Evolutionary conservation across 2,888 invertebrate genomes (phyloP), one percentile per base, ranked within the genome.

Genomic region (Agrenia bidenticulata): DNA sequence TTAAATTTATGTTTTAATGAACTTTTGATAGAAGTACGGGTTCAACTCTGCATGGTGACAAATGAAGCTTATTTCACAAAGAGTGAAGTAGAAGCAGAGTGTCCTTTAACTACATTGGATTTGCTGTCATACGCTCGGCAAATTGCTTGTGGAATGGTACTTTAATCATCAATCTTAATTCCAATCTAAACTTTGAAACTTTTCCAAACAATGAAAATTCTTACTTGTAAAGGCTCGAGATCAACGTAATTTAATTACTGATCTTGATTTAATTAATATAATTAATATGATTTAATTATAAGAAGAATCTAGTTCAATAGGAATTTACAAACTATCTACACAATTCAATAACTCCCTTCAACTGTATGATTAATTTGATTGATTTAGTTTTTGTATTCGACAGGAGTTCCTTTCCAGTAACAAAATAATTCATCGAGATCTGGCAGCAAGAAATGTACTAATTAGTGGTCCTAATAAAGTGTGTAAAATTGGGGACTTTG

Each of bases 401-500:
- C 51, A 75, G 75, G 76, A 76, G 59, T 74, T 71, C 51, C 55
- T 76, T 2, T 65, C 72, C 0, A 45, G 41, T 1, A 76, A 76
- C 50, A 73, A 73, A 58, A 71, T 76, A 50, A 68, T 74, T 2
- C 75, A 75, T 39, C 37, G 75, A 21, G 75, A 75, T 59, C 55
- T 75, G 0, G 75, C 75, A 1, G 62, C 66, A 1, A 21, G 71
- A 9, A 71, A 68, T 41, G 54, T 58, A 19, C 64, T 57, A 2
- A 57, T 75, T 7, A 41, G 53, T 39, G 67, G 68, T 5, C 37
- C 39, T 11, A 66, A 64, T 1, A 45, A 61, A 55, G 69, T 66
- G 1, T 42, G 74, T 2, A 75, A 75, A 61, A 75, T 75, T 56
- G 72, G 72, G 1, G 75, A 75, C 56, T 75, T 75, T 67, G 75